phyloP scores from a whole-genome alignment of 1,140 invertebrate species.

The Drosophila saltans region DNA sequence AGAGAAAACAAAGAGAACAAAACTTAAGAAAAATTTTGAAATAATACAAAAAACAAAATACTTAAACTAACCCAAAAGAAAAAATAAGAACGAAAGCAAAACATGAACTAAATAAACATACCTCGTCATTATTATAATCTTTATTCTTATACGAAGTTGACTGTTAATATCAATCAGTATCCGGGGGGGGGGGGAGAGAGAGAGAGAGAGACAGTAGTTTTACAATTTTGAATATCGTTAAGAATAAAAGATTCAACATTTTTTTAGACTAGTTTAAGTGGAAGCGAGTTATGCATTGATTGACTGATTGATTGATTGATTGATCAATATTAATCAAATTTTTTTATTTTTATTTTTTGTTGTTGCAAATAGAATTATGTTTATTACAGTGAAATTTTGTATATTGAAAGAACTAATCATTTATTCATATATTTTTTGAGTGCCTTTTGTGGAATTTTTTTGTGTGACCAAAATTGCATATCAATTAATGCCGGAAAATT shows the following conservation, averaged over 20 bases:
- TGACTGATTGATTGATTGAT: no score
- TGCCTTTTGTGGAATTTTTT: no score
- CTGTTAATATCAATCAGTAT: constrained; percentile 70
- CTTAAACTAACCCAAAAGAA: not conserved
- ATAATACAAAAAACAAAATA: not conserved
- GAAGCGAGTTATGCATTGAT: not conserved
- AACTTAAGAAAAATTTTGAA: not conserved
- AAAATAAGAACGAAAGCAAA: constrained; percentile 27
- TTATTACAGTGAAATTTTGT: no score
- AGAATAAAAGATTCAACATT: not conserved
- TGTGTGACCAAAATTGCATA: no score
- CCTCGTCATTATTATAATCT: constrained; percentile 74
- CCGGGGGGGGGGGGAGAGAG: constrained; percentile 13
- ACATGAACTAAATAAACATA: constrained; percentile 68
- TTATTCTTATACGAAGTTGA: constrained; percentile 76
- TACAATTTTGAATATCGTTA: not conserved
- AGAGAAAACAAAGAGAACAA: no score
- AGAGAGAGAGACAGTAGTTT: not conserved
- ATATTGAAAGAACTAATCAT: no score
- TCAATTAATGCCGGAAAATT: no score
- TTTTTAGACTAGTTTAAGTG: not conserved
- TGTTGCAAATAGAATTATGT: not conserved
- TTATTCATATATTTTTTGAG: no score
- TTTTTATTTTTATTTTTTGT: not conserved
- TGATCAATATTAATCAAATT: no score